Conservation (phyloP, 2,113 vertebrate genomes). For the Xiphorhynchus elegans region DNA sequence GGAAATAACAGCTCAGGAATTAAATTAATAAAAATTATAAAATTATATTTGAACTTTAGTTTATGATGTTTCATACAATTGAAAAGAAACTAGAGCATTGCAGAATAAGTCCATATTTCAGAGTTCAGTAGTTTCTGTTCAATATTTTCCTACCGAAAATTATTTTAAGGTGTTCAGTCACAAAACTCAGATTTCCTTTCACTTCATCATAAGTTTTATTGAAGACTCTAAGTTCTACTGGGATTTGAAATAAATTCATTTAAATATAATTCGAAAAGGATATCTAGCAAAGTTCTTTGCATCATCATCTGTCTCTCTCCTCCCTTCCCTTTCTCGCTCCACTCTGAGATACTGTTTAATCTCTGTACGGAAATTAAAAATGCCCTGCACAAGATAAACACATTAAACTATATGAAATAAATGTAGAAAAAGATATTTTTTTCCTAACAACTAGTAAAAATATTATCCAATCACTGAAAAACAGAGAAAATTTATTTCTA, state of each 20-base stretch:
- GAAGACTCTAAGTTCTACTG: not conserved
- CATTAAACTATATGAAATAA: not conserved
- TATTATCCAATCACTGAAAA: not conserved
- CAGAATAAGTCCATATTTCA: not conserved
- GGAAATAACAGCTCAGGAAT: not conserved
- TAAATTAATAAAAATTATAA: fast-evolving
- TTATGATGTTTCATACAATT: not conserved
- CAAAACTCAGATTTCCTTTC: not conserved
- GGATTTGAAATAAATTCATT: not conserved
- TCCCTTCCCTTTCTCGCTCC: not conserved
- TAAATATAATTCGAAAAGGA: not conserved
- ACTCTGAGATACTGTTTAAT: not conserved
- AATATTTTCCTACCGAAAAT: not conserved
- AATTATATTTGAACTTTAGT: not conserved
- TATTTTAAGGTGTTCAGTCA: not conserved
- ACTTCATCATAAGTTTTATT: not conserved
- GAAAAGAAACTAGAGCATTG: not conserved
- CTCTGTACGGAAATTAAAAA: not conserved
- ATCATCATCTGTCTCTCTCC: not conserved
- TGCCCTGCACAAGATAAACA: not conserved
- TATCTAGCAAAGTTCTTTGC: not conserved
- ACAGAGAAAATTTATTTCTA: not conserved
- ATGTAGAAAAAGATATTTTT: not conserved
- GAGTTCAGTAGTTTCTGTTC: not conserved
- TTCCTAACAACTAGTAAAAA: not conserved